These are phyloP conservation scores for Dichetophora obliterata DNA, from an alignment of 2,888 invertebrate genomes.

Conservation along the genomic window DNA sequence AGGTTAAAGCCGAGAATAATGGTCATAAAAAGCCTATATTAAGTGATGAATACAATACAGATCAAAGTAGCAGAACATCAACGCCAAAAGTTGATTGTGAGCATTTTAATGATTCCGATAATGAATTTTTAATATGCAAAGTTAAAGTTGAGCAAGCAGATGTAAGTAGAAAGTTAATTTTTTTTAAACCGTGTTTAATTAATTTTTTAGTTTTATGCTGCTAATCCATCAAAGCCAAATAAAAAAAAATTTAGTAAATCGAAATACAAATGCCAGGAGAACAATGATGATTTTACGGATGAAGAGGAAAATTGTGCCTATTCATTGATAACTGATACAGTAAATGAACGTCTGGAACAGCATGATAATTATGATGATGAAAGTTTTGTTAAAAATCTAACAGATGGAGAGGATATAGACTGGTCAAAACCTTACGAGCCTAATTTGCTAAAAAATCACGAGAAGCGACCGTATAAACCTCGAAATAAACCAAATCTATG, in stretches of 20 bases:
- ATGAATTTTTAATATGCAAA: constrained; percentile 27
- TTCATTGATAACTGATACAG: not conserved
- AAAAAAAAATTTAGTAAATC: not conserved
- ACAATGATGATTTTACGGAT: constrained; percentile 13
- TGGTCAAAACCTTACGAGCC: constrained; percentile 43
- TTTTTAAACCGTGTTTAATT: not conserved
- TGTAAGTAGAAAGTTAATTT: constrained; percentile 37
- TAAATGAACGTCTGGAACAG: not conserved
- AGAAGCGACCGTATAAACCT: constrained; percentile 49
- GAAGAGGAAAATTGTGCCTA: constrained; percentile 24
- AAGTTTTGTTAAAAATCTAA: constrained; percentile 14
- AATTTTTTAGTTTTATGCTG: not conserved
- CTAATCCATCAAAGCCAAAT: not conserved
- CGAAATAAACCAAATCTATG: constrained; percentile 52
- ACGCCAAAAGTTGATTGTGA: not conserved
- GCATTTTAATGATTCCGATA: constrained; percentile 22
- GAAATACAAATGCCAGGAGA: not conserved
- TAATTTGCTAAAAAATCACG: constrained; percentile 31
- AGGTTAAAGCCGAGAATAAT: constrained; percentile 16
- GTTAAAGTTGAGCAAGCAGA: constrained; percentile 39
- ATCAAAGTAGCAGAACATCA: not conserved
- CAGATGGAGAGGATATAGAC: constrained; percentile 37
- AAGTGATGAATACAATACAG: not conserved
- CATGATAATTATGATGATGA: not conserved
- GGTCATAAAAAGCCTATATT: not conserved